Evolutionary conservation across 2,888 invertebrate species (phyloP).

Genomic region (Philhelius pedissequus): DNA sequence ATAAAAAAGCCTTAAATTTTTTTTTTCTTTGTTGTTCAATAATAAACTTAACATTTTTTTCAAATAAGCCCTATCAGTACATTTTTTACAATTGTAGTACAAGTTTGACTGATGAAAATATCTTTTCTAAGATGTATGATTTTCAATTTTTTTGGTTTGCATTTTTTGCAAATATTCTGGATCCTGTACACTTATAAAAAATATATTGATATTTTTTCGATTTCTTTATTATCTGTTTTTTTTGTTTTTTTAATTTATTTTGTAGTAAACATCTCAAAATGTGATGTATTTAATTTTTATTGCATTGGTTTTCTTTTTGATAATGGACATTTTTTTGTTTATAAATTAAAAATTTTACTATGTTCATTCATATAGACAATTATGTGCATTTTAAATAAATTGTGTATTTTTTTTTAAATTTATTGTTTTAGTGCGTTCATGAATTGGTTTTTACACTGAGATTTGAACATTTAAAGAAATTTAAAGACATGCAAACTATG

Average conservation of each 20-base stretch:
- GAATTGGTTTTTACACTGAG: conserved; percentile 47
- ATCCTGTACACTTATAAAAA: conserved; percentile 64
- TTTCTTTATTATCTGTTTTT: conserved; percentile 8
- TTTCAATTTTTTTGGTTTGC: neutral
- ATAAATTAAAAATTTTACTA: neutral
- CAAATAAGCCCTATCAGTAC: conserved; percentile 49
- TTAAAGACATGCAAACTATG: conserved; percentile 29
- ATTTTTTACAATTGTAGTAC: neutral
- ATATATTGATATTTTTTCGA: conserved; percentile 53
- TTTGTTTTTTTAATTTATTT: neutral
- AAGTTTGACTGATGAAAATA: conserved; percentile 26
- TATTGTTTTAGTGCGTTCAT: conserved; percentile 41
- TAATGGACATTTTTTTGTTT: conserved; percentile 25
- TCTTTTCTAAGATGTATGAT: neutral
- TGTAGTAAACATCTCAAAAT: conserved; percentile 47
- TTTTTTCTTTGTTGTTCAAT: neutral
- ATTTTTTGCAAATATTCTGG: conserved; percentile 21
- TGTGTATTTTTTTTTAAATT: neutral
- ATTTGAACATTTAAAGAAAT: conserved; percentile 26
- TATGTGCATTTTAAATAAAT: conserved; percentile 27
- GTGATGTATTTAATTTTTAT: conserved; percentile 33
- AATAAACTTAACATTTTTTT: conserved; percentile 34
- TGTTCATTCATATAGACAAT: neutral
- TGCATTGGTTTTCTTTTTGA: conserved; percentile 23
- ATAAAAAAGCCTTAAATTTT: conserved; percentile 28